Percentiles rank a stretch among this genome's conserved stretches.
Evolutionary conservation across 2,888 invertebrate species (phyloP).

Genomic region (Aplocera efformata): DNA sequence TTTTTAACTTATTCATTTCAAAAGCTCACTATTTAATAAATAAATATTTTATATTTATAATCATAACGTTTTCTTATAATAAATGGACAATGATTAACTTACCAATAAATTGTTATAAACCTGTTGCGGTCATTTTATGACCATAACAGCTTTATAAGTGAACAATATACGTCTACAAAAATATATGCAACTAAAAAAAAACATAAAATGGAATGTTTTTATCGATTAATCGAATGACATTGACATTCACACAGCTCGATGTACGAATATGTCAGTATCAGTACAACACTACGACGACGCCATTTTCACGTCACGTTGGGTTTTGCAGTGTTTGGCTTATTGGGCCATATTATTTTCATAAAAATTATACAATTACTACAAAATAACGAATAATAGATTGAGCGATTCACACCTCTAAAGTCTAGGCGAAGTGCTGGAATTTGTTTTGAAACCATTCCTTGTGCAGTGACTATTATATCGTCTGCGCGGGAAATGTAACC

Average conservation of each 20-base stretch:
- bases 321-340: slow-evolving; percentile 41
- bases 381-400: slow-evolving; percentile 2
- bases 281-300: slow-evolving; percentile 59
- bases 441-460: slow-evolving; percentile 28
- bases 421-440: slow-evolving; percentile 23
- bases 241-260: slow-evolving; percentile 23
- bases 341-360: slow-evolving; percentile 33
- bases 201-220: neutral
- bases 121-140: no score
- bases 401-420: slow-evolving; percentile 19
- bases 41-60: no score
- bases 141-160: no score
- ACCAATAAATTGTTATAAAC: no score
- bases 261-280: slow-evolving; percentile 1
- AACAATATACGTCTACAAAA: no score
- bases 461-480: slow-evolving; percentile 14
- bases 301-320: slow-evolving; percentile 62
- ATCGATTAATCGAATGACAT: slow-evolving; percentile 4
- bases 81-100: no score
- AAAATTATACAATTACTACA: slow-evolving; percentile 37
- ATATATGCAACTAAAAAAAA: no score
- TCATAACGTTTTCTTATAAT: no score
- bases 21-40: no score
- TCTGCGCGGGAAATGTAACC: slow-evolving; percentile 78
- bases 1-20: no score